Evolutionary conservation across 2,113 vertebrate species (phyloP).

Genomic region (Helogale parvula): DNA sequence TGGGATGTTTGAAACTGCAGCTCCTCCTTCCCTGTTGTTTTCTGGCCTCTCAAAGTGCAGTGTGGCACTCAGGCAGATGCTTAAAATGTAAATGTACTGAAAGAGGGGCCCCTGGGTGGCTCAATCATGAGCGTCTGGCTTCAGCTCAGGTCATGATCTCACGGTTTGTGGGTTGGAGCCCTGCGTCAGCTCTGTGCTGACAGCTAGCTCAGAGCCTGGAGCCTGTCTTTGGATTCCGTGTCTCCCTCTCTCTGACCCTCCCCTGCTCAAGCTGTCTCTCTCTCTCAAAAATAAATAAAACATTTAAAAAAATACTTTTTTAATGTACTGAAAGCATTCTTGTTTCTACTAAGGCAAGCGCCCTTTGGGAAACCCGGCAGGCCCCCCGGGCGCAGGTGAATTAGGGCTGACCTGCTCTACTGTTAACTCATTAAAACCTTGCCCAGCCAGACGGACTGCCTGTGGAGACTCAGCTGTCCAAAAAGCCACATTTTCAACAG

Average conservation of each 20-base stretch:
- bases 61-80: not conserved
- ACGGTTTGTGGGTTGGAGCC: no score
- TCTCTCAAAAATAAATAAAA: no score
- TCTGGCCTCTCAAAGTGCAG: not conserved
- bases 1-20: not conserved
- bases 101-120: not conserved
- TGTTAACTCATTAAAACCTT: not conserved
- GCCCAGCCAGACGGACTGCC: not conserved
- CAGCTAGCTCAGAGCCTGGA: no score
- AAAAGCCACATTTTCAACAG: not conserved
- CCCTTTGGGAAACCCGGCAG: not conserved
- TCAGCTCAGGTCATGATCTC: no score
- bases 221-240: no score
- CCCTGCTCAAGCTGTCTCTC: no score
- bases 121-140: no score
- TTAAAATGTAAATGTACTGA: not conserved
- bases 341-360: not conserved
- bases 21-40: constrained; percentile 39
- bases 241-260: no score
- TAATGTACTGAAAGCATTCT: not conserved
- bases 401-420: not conserved
- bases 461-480: not conserved
- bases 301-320: no score
- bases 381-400: not conserved
- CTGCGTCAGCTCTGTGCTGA: no score